Evolutionary conservation across 2,888 invertebrate species (phyloP), one percentile per base, ranked within the genome.

Genomic region (Loripinus fragilis): DNA sequence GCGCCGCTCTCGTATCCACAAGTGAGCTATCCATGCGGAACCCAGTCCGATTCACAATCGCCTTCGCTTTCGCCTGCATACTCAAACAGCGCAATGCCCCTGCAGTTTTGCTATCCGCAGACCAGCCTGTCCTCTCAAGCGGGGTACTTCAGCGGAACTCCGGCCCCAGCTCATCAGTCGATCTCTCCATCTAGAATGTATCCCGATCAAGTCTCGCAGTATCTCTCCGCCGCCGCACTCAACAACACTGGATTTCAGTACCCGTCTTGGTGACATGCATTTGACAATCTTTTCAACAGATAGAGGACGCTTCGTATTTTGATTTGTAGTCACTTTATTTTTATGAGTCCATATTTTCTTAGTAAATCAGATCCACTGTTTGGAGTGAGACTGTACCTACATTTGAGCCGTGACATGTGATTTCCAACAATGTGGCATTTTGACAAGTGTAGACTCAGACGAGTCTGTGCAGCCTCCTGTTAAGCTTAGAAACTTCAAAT

Each of bases 1-100:
- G 45, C 41, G 12, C 50, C 74, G 7, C 64, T 73, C n/a, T 71
- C 72, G 23, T 70, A 74, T 68, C 75, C 75, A 12, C 80, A 72
- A 42, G 23, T 60, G 60, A 60, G 60, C 60, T 60, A 60, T 33
- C 33, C 60, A 60, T 30, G 60, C 33, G 60, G 28, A 17, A 33
- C 60, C 8, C 60, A 60, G 60, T 23, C 60, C 33, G 60, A 12
- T 3, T 17, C 60, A 2, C 60, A 60, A 33, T 23, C 60, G 10
- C 33, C 30, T 10, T 33, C 33, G 3, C 33, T 20, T 17, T 12
- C 60, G 28, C 2, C 60, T 3, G 1, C 33, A 1, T 60, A 3
- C 3, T 3, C 30, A 30, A 60, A 33, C 23, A 60, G 60, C 33
- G 28, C 60, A 17, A 20, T 60, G 3, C 3, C 45, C 17, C 7